Conservation (phyloP, 2,888 invertebrate species). For the Noctua pronuba region DNA sequence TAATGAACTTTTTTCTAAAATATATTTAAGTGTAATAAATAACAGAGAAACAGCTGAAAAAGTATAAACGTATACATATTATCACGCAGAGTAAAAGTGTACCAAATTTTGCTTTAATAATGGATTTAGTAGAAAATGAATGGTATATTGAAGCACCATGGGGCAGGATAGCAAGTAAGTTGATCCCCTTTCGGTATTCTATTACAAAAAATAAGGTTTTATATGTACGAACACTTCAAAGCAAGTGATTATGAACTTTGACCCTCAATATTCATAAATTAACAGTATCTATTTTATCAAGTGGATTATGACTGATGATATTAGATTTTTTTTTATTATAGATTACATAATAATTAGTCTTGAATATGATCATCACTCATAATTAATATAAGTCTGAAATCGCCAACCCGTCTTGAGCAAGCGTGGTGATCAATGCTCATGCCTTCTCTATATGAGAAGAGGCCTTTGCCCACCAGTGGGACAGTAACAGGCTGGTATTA, state of each 20-base stretch:
- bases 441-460: too few species aligned
- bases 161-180: constrained; percentile 86
- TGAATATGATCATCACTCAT: not conserved
- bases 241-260: constrained; percentile 48
- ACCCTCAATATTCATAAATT: not conserved
- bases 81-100: not conserved
- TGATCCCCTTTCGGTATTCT: constrained; percentile 23
- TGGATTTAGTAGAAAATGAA: constrained; percentile 81
- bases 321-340: not conserved
- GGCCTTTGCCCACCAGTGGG: too few species aligned
- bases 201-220: constrained; percentile 36
- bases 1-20: not conserved
- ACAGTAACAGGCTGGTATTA: too few species aligned
- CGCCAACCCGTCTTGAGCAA: too few species aligned
- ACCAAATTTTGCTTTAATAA: constrained; percentile 54
- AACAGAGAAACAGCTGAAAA: not conserved
- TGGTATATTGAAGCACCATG: constrained; percentile 87
- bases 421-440: too few species aligned
- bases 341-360: not conserved
- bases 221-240: not conserved
- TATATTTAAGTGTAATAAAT: not conserved
- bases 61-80: not conserved
- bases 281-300: constrained; percentile 24
- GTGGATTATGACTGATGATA: constrained; percentile 10
- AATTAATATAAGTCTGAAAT: too few species aligned